Percentiles rank a stretch among this genome's conserved stretches.
Conservation (phyloP, 2,113 vertebrate genomes). For the Porphyrio hochstetteri region DNA sequence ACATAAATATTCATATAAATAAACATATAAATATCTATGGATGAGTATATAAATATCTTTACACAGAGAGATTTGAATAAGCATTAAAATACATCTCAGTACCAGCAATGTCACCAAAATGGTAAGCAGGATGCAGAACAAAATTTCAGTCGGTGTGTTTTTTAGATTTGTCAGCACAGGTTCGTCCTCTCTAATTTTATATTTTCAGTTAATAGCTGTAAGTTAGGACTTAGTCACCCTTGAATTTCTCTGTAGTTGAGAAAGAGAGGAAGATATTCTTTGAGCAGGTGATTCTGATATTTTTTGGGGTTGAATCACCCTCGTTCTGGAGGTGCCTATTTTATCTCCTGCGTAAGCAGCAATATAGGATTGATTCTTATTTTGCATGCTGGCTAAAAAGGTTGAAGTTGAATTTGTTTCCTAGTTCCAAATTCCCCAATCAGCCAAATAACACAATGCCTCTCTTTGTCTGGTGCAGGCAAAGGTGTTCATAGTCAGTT, state of each 20-base stretch:
- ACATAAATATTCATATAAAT: constrained; percentile 1
- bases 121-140: neutral
- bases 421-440: neutral
- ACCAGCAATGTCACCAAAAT: neutral
- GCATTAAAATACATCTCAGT: neutral
- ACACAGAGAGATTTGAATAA: neutral
- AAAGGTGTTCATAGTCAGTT: neutral
- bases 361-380: neutral
- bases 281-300: neutral
- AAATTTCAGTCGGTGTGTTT: neutral
- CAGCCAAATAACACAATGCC: neutral
- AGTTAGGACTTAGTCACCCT: neutral
- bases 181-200: neutral
- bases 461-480: neutral
- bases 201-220: neutral
- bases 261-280: neutral
- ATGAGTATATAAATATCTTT: neutral
- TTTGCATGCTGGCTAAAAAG: neutral
- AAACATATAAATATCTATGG: neutral
- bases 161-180: neutral
- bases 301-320: neutral
- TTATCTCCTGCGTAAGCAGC: neutral
- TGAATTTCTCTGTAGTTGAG: neutral
- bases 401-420: neutral
- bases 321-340: neutral